phyloP scores from a whole-genome alignment of 2,797 vertebrate species.

The Sebastes flavidus region DNA sequence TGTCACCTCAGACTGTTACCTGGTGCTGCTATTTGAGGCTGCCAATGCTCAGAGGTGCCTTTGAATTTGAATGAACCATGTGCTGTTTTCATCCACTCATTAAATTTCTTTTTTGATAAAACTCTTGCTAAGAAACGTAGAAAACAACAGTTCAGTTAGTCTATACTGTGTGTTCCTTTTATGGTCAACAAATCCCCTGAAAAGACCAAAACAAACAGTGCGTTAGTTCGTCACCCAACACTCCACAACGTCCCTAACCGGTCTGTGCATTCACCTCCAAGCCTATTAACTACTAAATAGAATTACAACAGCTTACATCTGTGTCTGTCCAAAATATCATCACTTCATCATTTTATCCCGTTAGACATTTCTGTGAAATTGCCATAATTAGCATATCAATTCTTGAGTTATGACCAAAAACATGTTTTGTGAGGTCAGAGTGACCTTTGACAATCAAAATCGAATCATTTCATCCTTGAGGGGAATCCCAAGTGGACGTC shows the following conservation, averaged over 20 bases:
- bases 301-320: too few relatives aligned
- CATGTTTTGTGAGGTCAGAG: too few relatives aligned
- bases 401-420: too few relatives aligned
- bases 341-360: too few relatives aligned
- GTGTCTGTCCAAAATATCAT: too few relatives aligned
- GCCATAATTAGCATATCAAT: too few relatives aligned
- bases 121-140: not conserved
- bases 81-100: conserved; percentile 1
- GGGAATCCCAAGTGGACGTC: too few relatives aligned
- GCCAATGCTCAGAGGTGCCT: conserved; percentile 3
- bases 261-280: not conserved
- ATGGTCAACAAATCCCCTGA: not conserved
- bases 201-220: not conserved
- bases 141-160: not conserved
- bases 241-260: not conserved
- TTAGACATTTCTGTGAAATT: too few relatives aligned
- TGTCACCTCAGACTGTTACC: conserved; percentile 27
- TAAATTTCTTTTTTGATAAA: not conserved
- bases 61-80: conserved; percentile 17
- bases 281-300: too few relatives aligned
- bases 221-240: not conserved
- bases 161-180: not conserved
- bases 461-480: too few relatives aligned
- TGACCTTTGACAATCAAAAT: too few relatives aligned
- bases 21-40: not conserved